phyloP scores from a whole-genome alignment of 2,888 invertebrate genomes.

The Caenorhabditis sp. region DNA sequence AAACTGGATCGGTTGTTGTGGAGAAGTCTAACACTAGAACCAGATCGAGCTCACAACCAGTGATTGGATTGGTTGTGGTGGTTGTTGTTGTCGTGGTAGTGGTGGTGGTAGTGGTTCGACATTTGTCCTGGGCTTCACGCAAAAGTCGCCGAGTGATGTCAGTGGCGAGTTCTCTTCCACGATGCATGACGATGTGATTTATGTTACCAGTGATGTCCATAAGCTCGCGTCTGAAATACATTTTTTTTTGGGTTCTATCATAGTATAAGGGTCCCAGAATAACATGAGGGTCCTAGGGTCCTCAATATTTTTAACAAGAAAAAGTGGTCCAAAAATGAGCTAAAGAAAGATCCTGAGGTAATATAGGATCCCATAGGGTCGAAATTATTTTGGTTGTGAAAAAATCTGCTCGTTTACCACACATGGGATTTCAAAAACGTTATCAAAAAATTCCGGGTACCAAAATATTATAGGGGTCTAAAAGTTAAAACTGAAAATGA shows the following conservation, averaged over 20 bases:
- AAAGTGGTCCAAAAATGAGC: no score
- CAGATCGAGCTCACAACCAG: slow-evolving; percentile 67
- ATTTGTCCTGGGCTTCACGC: slow-evolving; percentile 63
- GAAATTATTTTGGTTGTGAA: no score
- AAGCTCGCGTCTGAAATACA: slow-evolving; percentile 61
- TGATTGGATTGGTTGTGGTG: slow-evolving; percentile 64
- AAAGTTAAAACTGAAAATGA: no score
- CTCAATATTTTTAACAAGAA: no score
- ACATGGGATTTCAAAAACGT: neutral
- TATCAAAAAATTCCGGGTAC: no score
- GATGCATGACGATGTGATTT: slow-evolving; percentile 68
- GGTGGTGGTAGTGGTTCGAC: slow-evolving; percentile 59
- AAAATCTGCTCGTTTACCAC: no score
- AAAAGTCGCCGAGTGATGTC: slow-evolving; percentile 63
- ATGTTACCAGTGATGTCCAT: slow-evolving; percentile 66
- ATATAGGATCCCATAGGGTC: no score
- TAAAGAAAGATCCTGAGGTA: no score
- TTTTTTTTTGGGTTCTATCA: neutral
- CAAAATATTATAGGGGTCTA: no score
- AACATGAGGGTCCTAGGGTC: no score
- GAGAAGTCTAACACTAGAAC: slow-evolving; percentile 69
- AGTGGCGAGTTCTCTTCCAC: slow-evolving; percentile 64
- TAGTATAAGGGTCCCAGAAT: no score
- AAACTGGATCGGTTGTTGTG: slow-evolving; percentile 67
- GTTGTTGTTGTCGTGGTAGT: slow-evolving; percentile 64